Conservation (phyloP, 2,113 vertebrate species). For the Ptilorrhoa leucosticta region DNA sequence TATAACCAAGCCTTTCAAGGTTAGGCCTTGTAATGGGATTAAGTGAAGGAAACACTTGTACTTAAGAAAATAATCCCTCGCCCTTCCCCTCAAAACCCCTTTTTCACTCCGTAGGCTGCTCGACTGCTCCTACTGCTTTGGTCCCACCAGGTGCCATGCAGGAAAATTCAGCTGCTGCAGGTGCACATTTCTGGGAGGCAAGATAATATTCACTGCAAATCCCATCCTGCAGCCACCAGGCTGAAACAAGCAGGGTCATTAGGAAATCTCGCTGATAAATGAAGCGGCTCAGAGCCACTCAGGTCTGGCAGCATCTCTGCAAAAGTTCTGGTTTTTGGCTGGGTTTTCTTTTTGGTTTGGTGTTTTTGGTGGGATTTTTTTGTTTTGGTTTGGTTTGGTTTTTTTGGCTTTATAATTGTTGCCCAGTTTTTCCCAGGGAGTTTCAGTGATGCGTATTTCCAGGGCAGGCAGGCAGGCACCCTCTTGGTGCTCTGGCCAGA, state of each 20-base stretch:
- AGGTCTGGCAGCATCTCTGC: background rate
- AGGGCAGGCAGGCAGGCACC: background rate
- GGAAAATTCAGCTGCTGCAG: background rate
- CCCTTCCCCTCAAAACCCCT: background rate
- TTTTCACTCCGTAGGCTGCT: background rate
- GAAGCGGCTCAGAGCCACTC: fast-evolving
- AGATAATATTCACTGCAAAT: fast-evolving
- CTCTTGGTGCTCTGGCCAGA: background rate
- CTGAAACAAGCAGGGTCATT: background rate
- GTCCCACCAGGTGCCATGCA: background rate
- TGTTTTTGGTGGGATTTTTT: background rate
- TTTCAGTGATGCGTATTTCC: background rate
- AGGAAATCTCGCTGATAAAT: background rate
- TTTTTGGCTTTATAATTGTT: background rate
- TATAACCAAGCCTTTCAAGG: background rate
- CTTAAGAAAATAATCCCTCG: background rate
- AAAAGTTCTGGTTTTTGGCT: fast-evolving
- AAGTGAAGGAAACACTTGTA: background rate
- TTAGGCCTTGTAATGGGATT: background rate
- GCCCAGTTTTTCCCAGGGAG: background rate
- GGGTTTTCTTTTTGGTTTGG: background rate
- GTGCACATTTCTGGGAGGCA: fast-evolving
- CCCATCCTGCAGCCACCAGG: background rate
- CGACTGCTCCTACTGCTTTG: background rate
- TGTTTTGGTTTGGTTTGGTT: background rate